phyloP scores from a whole-genome alignment of 2,797 vertebrate species.

The Ptychadena robeensis region DNA sequence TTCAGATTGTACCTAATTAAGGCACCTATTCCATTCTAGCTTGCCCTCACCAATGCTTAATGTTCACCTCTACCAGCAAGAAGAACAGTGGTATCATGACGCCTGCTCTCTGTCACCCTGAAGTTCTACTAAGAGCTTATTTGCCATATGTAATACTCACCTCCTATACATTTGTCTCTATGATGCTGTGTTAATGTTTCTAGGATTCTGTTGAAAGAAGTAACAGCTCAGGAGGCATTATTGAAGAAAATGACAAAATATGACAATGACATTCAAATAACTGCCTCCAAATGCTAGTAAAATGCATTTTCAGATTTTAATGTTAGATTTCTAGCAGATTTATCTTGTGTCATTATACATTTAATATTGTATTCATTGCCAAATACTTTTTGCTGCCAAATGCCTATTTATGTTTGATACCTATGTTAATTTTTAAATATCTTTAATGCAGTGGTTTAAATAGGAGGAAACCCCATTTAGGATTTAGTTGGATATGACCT shows the following conservation, averaged over 20 bases:
- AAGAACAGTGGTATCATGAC: slow-evolving; percentile 41
- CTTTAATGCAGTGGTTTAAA: no score
- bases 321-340: no score
- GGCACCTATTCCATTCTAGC: slow-evolving; percentile 23
- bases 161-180: not conserved
- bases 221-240: not conserved
- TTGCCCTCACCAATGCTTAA: slow-evolving; percentile 30
- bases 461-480: no score
- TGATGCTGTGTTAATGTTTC: no score
- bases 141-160: slow-evolving; percentile 30
- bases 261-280: not conserved
- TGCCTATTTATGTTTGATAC: no score
- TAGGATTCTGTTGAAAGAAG: no score
- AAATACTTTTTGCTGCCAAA: no score
- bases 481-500: no score
- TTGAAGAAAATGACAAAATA: not conserved
- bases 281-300: not conserved
- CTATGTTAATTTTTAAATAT: no score
- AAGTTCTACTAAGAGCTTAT: slow-evolving; percentile 35
- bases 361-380: no score
- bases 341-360: no score
- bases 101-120: slow-evolving; percentile 37
- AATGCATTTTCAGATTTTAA: not conserved
- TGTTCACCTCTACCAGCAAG: slow-evolving; percentile 33
- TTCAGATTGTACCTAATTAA: slow-evolving; percentile 39